These are phyloP conservation scores for Pampusana beccarii DNA, from an alignment of 2,113 vertebrate species.

Conservation along the genomic window DNA sequence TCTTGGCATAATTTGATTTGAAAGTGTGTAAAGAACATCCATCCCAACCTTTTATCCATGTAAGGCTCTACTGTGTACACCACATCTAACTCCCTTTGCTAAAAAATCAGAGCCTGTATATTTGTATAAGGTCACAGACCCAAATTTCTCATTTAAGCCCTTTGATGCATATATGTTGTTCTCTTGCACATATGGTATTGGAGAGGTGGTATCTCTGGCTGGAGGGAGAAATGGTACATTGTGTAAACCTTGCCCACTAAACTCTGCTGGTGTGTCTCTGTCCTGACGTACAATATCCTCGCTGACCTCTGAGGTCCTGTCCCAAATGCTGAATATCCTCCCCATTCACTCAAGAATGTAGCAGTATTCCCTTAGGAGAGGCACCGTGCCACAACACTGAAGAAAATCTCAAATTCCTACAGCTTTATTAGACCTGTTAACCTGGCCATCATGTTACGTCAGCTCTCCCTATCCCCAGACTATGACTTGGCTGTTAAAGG, in stretches of 20 bases:
- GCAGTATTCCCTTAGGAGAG: not conserved
- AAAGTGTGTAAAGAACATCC: not conserved
- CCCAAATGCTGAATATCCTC: not conserved
- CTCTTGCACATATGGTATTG: not conserved
- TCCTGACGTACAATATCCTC: not conserved
- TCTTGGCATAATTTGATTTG: not conserved
- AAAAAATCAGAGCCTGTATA: not conserved
- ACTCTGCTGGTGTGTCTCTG: not conserved
- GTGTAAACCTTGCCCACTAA: not conserved
- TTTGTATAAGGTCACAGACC: not conserved
- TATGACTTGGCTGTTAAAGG: not conserved
- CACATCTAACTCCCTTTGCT: not conserved
- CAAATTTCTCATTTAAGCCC: not conserved
- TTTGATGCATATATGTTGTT: not conserved
- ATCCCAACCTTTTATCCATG: not conserved
- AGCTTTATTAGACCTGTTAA: not conserved
- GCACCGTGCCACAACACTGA: not conserved
- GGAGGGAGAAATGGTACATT: not conserved
- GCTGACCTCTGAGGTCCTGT: not conserved
- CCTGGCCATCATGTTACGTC: not conserved
- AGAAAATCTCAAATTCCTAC: not conserved
- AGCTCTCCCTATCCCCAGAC: not conserved
- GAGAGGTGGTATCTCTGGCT: not conserved
- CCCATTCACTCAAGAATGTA: not conserved
- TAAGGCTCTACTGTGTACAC: not conserved